phyloP scores from a whole-genome alignment of 1,140 invertebrate species.

The Yoshiicerus persimilis region DNA sequence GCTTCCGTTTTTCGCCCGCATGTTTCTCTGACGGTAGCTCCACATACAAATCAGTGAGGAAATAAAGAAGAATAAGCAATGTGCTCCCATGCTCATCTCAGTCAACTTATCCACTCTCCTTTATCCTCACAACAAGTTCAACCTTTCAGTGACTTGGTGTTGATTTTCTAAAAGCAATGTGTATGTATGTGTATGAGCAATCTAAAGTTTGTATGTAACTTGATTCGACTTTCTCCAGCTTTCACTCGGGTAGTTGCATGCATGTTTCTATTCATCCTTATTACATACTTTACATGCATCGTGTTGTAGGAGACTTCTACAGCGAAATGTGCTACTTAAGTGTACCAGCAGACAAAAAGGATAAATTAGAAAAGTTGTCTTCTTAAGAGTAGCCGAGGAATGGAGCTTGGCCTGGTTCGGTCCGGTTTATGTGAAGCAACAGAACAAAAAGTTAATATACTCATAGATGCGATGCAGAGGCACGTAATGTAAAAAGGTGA shows the following conservation, averaged over 20 bases:
- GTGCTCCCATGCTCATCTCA: background rate
- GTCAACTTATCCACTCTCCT: background rate
- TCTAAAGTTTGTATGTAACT: background rate
- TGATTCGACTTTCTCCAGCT: background rate
- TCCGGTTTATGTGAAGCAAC: background rate
- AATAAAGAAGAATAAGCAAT: conserved; percentile 1
- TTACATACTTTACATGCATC: background rate
- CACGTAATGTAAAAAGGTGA: background rate
- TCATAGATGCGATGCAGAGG: no score
- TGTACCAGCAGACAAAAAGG: background rate
- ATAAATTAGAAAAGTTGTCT: background rate
- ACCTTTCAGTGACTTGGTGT: background rate
- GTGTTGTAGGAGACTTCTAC: background rate
- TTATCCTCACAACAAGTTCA: background rate
- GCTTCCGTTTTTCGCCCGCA: background rate
- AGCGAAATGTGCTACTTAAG: background rate
- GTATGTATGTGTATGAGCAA: background rate
- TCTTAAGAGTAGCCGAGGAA: background rate
- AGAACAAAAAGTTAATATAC: background rate
- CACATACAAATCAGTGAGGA: background rate
- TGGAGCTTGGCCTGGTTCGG: background rate
- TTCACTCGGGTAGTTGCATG: background rate
- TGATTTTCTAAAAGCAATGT: conserved; percentile 5
- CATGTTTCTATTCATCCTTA: background rate
- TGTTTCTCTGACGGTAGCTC: background rate